Evolutionary conservation across 2,113 vertebrate genomes (phyloP).

Genomic region (Aplodontia rufa): DNA sequence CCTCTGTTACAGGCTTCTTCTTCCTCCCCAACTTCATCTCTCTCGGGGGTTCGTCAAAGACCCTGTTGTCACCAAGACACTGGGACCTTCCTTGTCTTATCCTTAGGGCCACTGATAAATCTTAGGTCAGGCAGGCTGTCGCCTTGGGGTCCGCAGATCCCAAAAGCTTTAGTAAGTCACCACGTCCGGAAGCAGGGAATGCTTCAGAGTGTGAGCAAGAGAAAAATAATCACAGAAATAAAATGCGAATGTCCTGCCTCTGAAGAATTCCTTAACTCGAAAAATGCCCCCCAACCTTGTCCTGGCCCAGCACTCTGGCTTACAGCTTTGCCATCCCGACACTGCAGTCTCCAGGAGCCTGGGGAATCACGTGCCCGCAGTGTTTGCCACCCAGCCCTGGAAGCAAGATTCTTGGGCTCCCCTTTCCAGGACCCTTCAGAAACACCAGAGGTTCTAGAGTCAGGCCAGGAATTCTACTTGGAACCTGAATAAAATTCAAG

Average conservation of each 20-base stretch:
- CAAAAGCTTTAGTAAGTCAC: constrained; percentile 10
- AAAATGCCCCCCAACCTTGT: not conserved
- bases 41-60: constrained; percentile 5
- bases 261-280: not conserved
- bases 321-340: not conserved
- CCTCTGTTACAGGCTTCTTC: not conserved
- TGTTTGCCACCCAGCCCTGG: not conserved
- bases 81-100: constrained; percentile 58
- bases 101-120: constrained; percentile 29
- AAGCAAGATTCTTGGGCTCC: not conserved
- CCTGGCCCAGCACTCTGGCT: not conserved
- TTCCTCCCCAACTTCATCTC: not conserved
- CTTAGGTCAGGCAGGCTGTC: constrained; percentile 12
- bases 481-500: not conserved
- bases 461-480: not conserved
- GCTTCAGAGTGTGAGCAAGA: not conserved
- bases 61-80: constrained; percentile 43
- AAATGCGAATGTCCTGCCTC: not conserved
- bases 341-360: not conserved
- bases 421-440: not conserved
- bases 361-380: not conserved
- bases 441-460: not conserved
- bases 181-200: not conserved
- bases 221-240: not conserved
- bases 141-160: constrained; percentile 16